Base-by-base conservation (phyloP, 2,888 invertebrate species). In the Cosmia trapezina region DNA sequence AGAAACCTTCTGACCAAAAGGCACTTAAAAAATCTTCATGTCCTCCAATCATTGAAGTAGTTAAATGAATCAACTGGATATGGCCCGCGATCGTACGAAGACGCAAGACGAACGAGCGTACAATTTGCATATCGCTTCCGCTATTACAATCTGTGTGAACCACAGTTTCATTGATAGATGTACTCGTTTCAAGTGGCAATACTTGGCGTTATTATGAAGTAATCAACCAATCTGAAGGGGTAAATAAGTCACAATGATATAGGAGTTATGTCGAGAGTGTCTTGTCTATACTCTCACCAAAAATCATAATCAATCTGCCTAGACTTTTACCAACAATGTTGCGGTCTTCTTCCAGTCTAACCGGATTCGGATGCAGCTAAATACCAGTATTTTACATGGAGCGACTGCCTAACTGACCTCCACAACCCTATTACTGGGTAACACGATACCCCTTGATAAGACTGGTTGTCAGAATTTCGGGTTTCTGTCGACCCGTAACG, bases 41-140 rank as follows among this genome's bases (percentile, higher is more conserved):
- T 53, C 66, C 51, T 51, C 54, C 47, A 45, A 71, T 76, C 51
- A 65, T 71, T 57, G 59, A 63, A 68, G 57, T 51, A 62, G 67
- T 71, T 65, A 62, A 76, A 59, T 62, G 68, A 54, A 69, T 56
- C 68, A 57, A 69, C 81, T 80, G 53, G 63, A 64, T 62, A 67
- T 70, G 80, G 56, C 47, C 33, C 28, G n/a, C 79, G 53, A 45
- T 60, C 28, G 78, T 51, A 51, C 71, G 59, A 11, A n/a, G 47
- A 53, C 45, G n/a, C 60, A 61, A 75, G 62, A 68, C 59, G 71
- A 43, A n/a, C 57, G 19, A 53, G 8, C 63, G 80, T 28, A 77
- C 69, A 81, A 80, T 81, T 81, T 81, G 81, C 80, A 81, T 70
- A 54, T 19, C 28, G 62, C 47, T 73, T 81, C 80, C 81, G 66